These are phyloP conservation scores for Aphidius ervi DNA, from an alignment of 1,140 invertebrate genomes.

Conservation along the genomic window DNA sequence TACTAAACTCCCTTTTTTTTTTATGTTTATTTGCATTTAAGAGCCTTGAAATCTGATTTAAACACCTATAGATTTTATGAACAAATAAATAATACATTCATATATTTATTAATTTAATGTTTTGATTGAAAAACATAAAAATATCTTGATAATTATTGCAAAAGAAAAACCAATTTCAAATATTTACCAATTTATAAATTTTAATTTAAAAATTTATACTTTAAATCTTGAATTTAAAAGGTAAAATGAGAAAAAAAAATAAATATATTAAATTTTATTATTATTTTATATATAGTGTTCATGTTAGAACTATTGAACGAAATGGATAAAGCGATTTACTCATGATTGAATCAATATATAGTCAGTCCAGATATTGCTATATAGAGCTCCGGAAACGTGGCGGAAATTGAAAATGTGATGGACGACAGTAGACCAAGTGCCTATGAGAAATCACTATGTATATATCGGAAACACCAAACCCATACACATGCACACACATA, in stretches of 20 bases:
- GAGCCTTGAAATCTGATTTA: neutral
- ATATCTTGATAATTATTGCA: too few relatives aligned
- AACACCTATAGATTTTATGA: too few relatives aligned
- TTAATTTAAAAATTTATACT: too few relatives aligned
- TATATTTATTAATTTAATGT: neutral
- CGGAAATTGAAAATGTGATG: conserved; percentile 55
- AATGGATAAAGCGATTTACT: too few relatives aligned
- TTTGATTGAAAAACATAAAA: neutral
- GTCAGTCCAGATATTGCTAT: neutral
- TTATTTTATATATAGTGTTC: too few relatives aligned
- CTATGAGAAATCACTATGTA: neutral
- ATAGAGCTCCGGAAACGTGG: conserved; percentile 52
- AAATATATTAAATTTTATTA: too few relatives aligned
- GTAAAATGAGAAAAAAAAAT: too few relatives aligned
- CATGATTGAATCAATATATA: neutral
- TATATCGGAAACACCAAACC: conserved; percentile 21
- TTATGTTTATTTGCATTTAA: neutral
- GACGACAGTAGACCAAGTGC: conserved; percentile 25
- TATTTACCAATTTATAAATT: too few relatives aligned
- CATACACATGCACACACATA: neutral
- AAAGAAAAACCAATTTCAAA: too few relatives aligned
- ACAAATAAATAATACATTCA: too few relatives aligned
- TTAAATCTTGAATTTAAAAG: too few relatives aligned
- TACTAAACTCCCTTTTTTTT: conserved; percentile 4
- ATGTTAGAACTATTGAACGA: too few relatives aligned